Conservation (phyloP, 1,140 invertebrate genomes). For the Drosophila dunni region DNA sequence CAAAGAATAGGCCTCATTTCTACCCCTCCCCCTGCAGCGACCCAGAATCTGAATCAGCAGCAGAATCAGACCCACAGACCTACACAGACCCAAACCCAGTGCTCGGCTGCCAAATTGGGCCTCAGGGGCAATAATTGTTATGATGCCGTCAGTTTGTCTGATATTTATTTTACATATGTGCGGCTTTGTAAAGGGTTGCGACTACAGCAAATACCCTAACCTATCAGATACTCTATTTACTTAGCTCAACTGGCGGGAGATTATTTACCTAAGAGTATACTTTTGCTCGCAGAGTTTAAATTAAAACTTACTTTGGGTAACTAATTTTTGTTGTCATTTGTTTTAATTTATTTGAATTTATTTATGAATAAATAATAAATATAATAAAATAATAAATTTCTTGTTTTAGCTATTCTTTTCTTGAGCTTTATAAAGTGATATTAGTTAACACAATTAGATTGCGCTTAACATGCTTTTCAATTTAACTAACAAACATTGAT, state of each 20-base stretch:
- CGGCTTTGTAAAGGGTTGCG: constrained; percentile 26
- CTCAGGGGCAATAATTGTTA: constrained; percentile 77
- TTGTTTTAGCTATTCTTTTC: too few species aligned
- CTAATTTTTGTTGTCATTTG: too few species aligned
- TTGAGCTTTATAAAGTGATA: too few species aligned
- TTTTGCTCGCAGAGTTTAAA: too few species aligned
- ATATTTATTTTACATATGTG: constrained; percentile 81
- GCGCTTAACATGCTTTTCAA: too few species aligned
- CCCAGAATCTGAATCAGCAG: background rate
- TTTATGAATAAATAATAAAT: too few species aligned
- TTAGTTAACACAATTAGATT: too few species aligned
- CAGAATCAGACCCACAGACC: background rate
- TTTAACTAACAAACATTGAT: too few species aligned
- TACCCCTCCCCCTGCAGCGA: background rate
- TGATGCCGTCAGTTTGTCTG: constrained; percentile 77
- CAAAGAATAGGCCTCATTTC: constrained; percentile 1
- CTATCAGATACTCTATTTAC: background rate
- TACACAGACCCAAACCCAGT: background rate
- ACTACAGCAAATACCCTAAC: constrained; percentile 36
- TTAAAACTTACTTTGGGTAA: too few species aligned
- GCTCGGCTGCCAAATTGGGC: constrained; percentile 55
- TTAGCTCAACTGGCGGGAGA: background rate
- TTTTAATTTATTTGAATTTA: background rate
- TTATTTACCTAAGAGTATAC: too few species aligned
- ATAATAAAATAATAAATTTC: too few species aligned